A percentile compares a stretch with the other conserved stretches of the same genome.
phyloP scores from a whole-genome alignment of 2,113 vertebrate genomes.

The Pagrus major region DNA sequence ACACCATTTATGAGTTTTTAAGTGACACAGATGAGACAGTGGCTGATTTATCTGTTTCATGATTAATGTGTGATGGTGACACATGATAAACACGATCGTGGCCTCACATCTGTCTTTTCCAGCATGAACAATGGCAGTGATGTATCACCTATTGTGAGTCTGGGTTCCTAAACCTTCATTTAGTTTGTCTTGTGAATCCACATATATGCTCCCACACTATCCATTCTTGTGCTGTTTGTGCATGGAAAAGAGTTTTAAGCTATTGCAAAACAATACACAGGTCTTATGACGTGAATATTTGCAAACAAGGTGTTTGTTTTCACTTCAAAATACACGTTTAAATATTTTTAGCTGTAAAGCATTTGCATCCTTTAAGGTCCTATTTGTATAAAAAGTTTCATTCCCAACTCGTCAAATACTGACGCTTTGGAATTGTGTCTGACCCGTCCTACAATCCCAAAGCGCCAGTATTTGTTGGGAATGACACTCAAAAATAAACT shows the following conservation, averaged over 20 bases:
- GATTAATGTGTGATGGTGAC: constrained; percentile 35
- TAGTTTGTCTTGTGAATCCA: not conserved
- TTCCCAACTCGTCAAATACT: too few species aligned
- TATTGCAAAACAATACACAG: constrained; percentile 7
- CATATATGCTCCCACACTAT: constrained; percentile 7
- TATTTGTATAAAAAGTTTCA: too few species aligned
- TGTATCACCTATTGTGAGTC: constrained; percentile 30
- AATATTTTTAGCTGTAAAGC: not conserved
- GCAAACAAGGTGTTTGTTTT: not conserved
- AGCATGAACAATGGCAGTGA: constrained; percentile 48
- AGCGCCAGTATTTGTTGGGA: too few species aligned
- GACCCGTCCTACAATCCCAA: too few species aligned
- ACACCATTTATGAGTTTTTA: not conserved
- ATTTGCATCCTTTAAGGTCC: constrained; percentile 3
- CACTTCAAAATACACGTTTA: constrained; percentile 11
- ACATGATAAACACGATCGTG: constrained; percentile 32
- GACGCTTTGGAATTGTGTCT: too few species aligned
- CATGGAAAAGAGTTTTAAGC: constrained; percentile 21
- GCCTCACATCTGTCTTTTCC: constrained; percentile 37
- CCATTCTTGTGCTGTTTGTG: constrained; percentile 1
- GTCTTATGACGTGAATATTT: not conserved
- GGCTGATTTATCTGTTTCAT: constrained; percentile 40
- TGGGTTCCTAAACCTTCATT: constrained; percentile 5
- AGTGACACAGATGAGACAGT: not conserved
- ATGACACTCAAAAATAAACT: too few species aligned